Evolutionary conservation across 2,888 invertebrate species (phyloP), one percentile per base, ranked within the genome.

Genomic region (Tetragonisca angustula): DNA sequence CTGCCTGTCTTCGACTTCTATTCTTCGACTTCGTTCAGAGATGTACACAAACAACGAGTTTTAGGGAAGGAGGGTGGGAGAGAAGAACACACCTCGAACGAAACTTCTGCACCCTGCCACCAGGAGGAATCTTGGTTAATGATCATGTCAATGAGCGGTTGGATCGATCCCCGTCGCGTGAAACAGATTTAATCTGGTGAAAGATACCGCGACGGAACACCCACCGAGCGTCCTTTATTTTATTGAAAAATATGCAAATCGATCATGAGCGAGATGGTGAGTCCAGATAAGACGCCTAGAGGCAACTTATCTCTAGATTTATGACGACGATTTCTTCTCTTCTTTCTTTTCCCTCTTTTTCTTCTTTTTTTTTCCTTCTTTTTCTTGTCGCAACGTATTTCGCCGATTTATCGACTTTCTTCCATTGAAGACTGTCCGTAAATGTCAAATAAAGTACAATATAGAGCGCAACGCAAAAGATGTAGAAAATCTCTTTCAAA

Each of bases 111-210:
- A 52, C 54, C 79, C n/a, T n/a, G 17, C 62, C 62, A 79, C 72
- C 64, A 72, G 68, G 5, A 9, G 43, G 50, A 62, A 67, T 62
- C 36, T 76, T 69, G 75, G 32, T 76, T 84, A 84, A 90, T 88
- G 84, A 90, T 89, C 87, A 84, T 89, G 88, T 90, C 88, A 83
- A 84, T 80, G 76, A 76, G 70, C 82, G 84, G 76, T 82, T 84
- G 83, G 83, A 88, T 84, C 85, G 88, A 84, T 81, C 83, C 71
- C 5, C 69, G 65, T 81, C 85, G 87, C 78, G 83, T 81, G 87
- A 82, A 87, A 80, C 74, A 52, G 76, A 79, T 82, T 87, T 69
- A 67, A 88, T 79, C 76, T 43, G 49, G 5, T 21, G 76, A 75
- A 72, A 62, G 73, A 68, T 50, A 71, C 65, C 27, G 49, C 62